Evolutionary conservation across 2,888 invertebrate genomes (phyloP).

Genomic region (Drosophila melanosoma): DNA sequence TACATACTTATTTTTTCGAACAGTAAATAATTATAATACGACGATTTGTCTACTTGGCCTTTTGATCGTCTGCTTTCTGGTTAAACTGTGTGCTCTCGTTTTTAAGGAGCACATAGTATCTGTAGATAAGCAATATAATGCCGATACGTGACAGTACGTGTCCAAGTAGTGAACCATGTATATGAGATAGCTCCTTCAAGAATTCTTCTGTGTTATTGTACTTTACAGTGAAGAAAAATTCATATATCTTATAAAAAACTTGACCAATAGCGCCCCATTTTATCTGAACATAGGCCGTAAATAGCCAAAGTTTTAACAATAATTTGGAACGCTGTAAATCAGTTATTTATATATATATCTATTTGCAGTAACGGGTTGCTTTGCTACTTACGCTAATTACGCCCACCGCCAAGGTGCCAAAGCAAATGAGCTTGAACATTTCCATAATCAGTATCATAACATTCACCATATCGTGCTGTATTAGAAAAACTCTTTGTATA

Average conservation of each 20-base stretch:
- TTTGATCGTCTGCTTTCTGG: background rate
- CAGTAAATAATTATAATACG: slow-evolving; percentile 12
- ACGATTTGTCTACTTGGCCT: background rate
- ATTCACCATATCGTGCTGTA: slow-evolving; percentile 21
- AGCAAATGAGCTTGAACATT: slow-evolving; percentile 19
- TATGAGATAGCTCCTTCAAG: background rate
- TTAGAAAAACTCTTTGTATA: background rate
- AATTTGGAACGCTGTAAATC: slow-evolving; percentile 15
- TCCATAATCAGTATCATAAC: slow-evolving; percentile 1
- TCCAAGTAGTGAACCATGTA: slow-evolving; percentile 5
- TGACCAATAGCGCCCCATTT: slow-evolving; percentile 15
- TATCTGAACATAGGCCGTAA: slow-evolving; percentile 30
- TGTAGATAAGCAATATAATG: slow-evolving; percentile 33
- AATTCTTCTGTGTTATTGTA: slow-evolving; percentile 9
- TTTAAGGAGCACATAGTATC: slow-evolving; percentile 18
- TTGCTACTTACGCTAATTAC: slow-evolving; percentile 39
- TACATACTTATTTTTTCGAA: slow-evolving; percentile 3
- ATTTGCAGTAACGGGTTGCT: background rate
- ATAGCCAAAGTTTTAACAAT: slow-evolving; percentile 30
- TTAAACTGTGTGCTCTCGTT: background rate
- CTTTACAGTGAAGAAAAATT: slow-evolving; percentile 15
- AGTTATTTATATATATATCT: background rate
- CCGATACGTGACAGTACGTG: slow-evolving; percentile 32
- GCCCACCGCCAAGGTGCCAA: slow-evolving; percentile 27
- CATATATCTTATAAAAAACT: background rate